Percentiles rank a stretch among this genome's conserved stretches.
These are phyloP conservation scores for Coilia nasus DNA, from an alignment of 2,797 vertebrate genomes.

Conservation along the genomic window DNA sequence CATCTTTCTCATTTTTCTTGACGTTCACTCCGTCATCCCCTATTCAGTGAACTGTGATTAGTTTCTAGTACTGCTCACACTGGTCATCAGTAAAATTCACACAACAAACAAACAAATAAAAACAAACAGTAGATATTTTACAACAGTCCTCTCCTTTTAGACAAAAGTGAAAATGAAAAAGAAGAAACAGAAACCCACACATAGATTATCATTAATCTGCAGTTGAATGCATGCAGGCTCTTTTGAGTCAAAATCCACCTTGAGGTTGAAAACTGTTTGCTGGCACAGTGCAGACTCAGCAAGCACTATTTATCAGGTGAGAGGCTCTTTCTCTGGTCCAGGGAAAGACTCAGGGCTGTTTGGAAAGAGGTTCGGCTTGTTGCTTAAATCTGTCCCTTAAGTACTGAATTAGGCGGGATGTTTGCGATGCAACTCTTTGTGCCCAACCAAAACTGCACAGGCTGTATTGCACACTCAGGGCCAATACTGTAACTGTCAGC, in stretches of 20 bases:
- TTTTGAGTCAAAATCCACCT: constrained; percentile 5
- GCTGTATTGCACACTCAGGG: not conserved
- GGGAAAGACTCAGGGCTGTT: not conserved
- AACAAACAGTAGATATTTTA: no score
- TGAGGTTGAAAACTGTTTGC: not conserved
- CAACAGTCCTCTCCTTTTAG: not conserved
- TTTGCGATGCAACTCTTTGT: constrained; percentile 12
- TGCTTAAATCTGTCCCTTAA: not conserved
- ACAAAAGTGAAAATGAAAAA: not conserved
- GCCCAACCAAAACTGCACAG: not conserved
- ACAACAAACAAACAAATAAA: not conserved
- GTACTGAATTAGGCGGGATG: not conserved
- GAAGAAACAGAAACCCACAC: not conserved
- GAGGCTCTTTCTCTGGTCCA: not conserved
- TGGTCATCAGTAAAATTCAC: not conserved
- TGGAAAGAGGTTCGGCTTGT: not conserved
- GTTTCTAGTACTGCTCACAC: not conserved
- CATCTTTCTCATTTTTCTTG: not conserved
- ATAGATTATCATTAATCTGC: constrained; percentile 13
- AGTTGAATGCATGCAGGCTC: not conserved
- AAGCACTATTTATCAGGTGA: not conserved
- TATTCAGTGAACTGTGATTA: not conserved
- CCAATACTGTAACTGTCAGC: not conserved
- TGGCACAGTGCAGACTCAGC: not conserved
- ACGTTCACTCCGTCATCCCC: not conserved